Evolutionary conservation across 2,888 invertebrate species (phyloP).

Genomic region (Ernsta delagoae): DNA sequence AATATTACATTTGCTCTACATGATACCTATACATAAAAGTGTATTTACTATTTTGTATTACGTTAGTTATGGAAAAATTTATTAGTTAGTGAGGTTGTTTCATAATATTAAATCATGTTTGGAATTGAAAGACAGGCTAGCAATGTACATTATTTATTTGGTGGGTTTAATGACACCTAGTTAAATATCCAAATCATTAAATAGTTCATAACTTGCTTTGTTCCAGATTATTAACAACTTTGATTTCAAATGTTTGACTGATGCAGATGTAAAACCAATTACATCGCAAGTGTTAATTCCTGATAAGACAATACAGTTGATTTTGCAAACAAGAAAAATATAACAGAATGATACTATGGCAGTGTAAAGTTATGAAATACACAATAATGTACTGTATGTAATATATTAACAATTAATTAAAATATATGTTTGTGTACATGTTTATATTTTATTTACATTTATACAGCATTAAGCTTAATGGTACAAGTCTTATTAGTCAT

Average conservation of each 20-base stretch:
- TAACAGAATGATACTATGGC: conserved; percentile 7
- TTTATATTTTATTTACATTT: neutral
- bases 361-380: neutral
- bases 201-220: conserved; percentile 32
- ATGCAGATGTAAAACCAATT: conserved; percentile 73
- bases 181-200: neutral
- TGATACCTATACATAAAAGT: no score
- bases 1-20: no score
- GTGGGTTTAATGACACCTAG: conserved; percentile 9
- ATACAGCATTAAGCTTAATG: neutral
- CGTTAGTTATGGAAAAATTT: no score
- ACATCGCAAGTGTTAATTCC: conserved; percentile 85
- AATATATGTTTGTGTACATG: neutral
- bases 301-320: conserved; percentile 73
- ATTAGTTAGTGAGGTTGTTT: no score
- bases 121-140: neutral
- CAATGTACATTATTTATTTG: neutral
- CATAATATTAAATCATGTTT: neutral
- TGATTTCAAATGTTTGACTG: conserved; percentile 77
- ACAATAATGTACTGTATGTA: neutral
- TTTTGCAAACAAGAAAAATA: conserved; percentile 49
- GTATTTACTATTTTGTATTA: no score
- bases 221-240: conserved; percentile 84
- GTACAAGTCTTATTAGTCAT: neutral
- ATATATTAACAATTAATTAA: neutral